Evolutionary conservation across 2,888 invertebrate species (phyloP).

Genomic region (Beris morrisii): DNA sequence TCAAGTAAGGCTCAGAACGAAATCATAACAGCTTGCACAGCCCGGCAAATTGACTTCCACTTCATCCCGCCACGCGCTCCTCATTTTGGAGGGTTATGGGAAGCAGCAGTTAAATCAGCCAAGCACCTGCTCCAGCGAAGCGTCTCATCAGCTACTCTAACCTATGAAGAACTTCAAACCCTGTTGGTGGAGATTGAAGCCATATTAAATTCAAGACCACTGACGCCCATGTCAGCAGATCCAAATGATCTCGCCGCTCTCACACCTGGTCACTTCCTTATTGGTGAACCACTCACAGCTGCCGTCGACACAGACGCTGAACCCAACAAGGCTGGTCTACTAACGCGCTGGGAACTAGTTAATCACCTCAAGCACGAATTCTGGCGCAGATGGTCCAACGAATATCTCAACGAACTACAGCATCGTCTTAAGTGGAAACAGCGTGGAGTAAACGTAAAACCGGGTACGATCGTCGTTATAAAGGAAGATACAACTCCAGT

Average conservation of each 20-base stretch:
- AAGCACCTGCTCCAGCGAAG: constrained; percentile 29
- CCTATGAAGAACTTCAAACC: constrained; percentile 44
- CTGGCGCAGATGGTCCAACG: too few relatives aligned
- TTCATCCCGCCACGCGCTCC: constrained; percentile 27
- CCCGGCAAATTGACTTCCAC: constrained; percentile 10
- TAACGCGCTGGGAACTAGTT: constrained; percentile 34
- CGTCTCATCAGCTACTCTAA: constrained; percentile 33
- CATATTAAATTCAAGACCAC: constrained; percentile 43
- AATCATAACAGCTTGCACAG: background rate
- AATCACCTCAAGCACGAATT: constrained; percentile 30
- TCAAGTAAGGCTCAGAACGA: background rate
- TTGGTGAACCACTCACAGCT: constrained; percentile 30
- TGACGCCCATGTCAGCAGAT: constrained; percentile 41
- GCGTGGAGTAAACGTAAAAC: constrained; percentile 10
- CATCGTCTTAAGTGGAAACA: constrained; percentile 37
- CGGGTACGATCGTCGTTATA: constrained; percentile 19
- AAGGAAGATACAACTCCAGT: constrained; percentile 5
- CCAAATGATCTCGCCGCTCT: constrained; percentile 35
- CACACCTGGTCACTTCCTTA: constrained; percentile 37
- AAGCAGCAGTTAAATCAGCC: constrained; percentile 40
- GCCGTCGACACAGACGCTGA: constrained; percentile 23
- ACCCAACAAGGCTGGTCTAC: background rate
- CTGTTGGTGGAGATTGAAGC: constrained; percentile 43
- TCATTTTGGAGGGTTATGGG: constrained; percentile 40
- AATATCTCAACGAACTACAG: constrained; percentile 29